phyloP scores from a whole-genome alignment of 2,113 vertebrate species.

The Myotis brandtii region DNA sequence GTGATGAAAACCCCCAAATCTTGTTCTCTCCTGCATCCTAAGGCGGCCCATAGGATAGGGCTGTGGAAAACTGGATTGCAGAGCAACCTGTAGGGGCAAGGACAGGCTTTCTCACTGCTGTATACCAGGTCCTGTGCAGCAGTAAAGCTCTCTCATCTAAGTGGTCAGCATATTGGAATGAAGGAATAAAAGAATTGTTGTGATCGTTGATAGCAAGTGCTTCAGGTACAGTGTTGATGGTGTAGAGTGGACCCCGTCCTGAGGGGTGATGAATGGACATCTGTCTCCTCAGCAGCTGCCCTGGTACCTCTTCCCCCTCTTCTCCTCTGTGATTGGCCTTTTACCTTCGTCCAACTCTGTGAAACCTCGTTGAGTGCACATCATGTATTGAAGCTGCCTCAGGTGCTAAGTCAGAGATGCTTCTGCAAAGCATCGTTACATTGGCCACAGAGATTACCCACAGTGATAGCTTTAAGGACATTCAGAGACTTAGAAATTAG shows the following conservation, averaged over 20 bases:
- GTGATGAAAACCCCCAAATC: slow-evolving; percentile 48
- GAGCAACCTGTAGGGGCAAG: not conserved
- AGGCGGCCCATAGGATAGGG: slow-evolving; percentile 70
- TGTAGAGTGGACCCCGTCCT: not conserved
- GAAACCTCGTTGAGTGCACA: not conserved
- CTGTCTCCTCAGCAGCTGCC: too few relatives aligned
- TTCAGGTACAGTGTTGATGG: not conserved
- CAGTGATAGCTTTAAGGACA: not conserved
- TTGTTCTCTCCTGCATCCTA: not conserved
- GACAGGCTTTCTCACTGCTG: not conserved
- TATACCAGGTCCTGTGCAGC: slow-evolving; percentile 78
- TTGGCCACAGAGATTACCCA: not conserved
- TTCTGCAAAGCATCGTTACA: not conserved
- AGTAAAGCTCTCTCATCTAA: not conserved
- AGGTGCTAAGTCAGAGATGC: not conserved
- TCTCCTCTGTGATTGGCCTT: not conserved
- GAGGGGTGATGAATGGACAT: not conserved
- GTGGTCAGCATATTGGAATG: not conserved
- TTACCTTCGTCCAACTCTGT: not conserved
- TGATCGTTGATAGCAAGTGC: not conserved
- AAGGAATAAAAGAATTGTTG: not conserved
- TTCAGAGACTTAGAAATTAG: not conserved
- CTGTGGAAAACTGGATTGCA: slow-evolving; percentile 76
- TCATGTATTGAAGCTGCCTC: not conserved
- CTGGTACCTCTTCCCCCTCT: not conserved